Evolutionary conservation across 2,888 invertebrate species (phyloP), one percentile per base, ranked within the genome.

Genomic region (Pediacus dermestoides): DNA sequence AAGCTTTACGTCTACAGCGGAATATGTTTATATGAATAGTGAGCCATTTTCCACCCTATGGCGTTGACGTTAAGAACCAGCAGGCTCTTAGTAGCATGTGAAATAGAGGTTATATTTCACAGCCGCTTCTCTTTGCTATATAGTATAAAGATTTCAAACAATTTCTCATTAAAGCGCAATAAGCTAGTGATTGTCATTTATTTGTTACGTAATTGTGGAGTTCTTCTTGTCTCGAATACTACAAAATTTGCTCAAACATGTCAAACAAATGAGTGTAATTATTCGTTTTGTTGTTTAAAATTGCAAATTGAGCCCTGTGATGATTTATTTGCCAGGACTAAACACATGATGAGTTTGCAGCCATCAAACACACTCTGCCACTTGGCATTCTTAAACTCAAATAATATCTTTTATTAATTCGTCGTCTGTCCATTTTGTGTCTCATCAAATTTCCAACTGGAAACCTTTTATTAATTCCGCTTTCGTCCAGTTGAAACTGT

Each of bases 101-200:
- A 44, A 52, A 56, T 51, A 54, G 44, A 42, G 51, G 50, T 50
- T 44, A 51, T 48, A 51, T 51, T 52, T 47, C 49, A 48, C 35
- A 40, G 43, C 34, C 35, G 14, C 27, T n/a, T 23, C 21, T 6
- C 32, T 39, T 44, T 35, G 52, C 50, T 49, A 53, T 53, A 52
- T 55, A 55, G 54, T 58, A 63, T 64, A 67, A 67, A 66, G 66
- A 67, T 66, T 66, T 60, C 64, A 62, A 67, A 67, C 67, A 67
- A 66, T 67, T 66, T 67, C 67, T 67, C 67, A 67, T 66, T 67
- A 65, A 63, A 52, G 62, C 57, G 64, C 66, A 65, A 66, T 63
- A 63, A 66, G 66, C 63, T 63, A 58, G 64, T 64, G 65, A 67
- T 67, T 67, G 66, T 67, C 67, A 64, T 67, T 67, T 66, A 63